Evolutionary conservation across 2,113 vertebrate species (phyloP).

Genomic region (Sciurus niger): DNA sequence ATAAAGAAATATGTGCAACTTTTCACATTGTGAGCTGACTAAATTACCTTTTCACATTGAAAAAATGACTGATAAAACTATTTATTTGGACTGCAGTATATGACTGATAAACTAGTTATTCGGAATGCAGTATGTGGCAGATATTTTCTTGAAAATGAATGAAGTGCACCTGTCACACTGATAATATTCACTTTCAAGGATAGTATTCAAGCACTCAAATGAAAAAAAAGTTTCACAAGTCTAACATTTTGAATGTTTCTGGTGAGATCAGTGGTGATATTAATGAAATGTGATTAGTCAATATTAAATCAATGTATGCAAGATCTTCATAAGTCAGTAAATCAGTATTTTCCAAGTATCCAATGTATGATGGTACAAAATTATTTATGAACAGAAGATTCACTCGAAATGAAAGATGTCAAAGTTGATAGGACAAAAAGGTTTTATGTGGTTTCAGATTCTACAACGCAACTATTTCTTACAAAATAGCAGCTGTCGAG

Average conservation of each 20-base stretch:
- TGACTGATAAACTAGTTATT: neutral
- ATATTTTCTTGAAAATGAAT: slow-evolving; percentile 19
- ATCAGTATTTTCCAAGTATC: neutral
- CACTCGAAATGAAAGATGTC: slow-evolving; percentile 4
- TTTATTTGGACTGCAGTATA: neutral
- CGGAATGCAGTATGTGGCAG: neutral
- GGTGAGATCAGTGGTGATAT: neutral
- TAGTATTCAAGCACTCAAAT: neutral
- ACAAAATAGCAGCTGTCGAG: neutral
- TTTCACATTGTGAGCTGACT: neutral
- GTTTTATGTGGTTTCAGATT: neutral
- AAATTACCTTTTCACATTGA: neutral
- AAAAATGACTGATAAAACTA: neutral
- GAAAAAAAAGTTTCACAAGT: neutral
- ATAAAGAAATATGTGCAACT: neutral
- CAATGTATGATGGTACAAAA: neutral
- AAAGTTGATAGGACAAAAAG: neutral
- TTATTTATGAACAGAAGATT: neutral
- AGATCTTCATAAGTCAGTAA: neutral
- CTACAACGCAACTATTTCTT: neutral
- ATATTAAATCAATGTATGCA: neutral
- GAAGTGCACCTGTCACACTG: neutral
- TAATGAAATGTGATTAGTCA: neutral
- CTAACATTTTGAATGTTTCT: neutral
- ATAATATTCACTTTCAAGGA: neutral